These are phyloP conservation scores for Lycaon pictus DNA, from an alignment of 2,113 vertebrate genomes.

Conservation along the genomic window DNA sequence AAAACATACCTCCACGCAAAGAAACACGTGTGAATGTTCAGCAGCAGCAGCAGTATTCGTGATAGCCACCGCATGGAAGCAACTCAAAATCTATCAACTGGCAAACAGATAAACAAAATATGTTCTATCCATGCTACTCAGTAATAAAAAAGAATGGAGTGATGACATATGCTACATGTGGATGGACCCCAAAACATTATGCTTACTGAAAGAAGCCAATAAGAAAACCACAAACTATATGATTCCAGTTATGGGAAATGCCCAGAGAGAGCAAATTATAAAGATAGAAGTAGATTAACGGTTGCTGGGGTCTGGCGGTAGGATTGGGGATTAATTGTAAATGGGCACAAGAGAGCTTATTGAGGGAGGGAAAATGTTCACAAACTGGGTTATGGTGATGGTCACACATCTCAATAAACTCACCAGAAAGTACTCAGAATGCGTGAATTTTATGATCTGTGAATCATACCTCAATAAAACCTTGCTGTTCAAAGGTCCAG, in stretches of 20 bases:
- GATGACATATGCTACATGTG: fast-evolving
- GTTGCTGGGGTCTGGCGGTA: not conserved
- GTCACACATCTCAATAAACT: not conserved
- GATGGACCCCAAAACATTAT: not conserved
- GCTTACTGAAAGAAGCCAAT: not conserved
- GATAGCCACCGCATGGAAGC: not conserved
- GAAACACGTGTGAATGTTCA: not conserved
- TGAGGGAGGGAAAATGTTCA: not conserved
- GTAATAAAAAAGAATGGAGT: not conserved
- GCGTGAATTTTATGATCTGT: not conserved
- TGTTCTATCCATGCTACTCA: not conserved
- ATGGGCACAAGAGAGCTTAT: not conserved
- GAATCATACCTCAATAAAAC: not conserved
- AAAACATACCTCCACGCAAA: not conserved
- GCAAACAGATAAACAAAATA: not conserved
- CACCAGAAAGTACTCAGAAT: not conserved
- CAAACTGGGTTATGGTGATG: not conserved
- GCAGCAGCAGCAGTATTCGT: not conserved
- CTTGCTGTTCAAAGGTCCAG: not conserved
- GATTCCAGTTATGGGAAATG: not conserved
- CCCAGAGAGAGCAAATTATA: not conserved
- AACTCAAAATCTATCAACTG: not conserved
- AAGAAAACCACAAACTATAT: not conserved
- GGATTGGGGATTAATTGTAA: not conserved
- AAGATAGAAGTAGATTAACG: not conserved